Evolutionary conservation across 2,113 vertebrate species (phyloP).

Genomic region (Spizaetus ornatus): DNA sequence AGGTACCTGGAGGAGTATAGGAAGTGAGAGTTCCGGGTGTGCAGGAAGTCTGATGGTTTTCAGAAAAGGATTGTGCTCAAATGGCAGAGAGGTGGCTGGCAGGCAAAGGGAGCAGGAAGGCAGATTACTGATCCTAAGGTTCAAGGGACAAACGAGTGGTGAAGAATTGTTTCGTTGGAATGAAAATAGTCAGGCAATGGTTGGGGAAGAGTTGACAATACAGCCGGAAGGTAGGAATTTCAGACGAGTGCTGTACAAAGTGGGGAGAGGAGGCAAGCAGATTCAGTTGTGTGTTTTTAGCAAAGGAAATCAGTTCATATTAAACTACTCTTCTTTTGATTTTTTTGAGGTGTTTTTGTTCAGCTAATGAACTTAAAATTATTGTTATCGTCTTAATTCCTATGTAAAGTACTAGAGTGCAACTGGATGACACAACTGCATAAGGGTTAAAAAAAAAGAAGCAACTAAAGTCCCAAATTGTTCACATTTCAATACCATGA

Average conservation of each 20-base stretch:
- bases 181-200: neutral
- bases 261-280: neutral
- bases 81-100: neutral
- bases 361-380: neutral
- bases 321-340: neutral
- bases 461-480: neutral
- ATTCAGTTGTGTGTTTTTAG: neutral
- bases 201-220: neutral
- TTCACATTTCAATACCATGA: neutral
- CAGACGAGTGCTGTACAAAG: neutral
- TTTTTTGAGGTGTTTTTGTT: neutral
- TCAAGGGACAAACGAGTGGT: neutral
- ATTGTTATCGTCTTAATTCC: neutral
- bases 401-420: neutral
- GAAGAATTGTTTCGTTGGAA: neutral
- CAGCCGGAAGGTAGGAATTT: neutral
- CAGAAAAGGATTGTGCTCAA: neutral
- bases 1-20: neutral
- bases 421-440: neutral
- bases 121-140: neutral
- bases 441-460: neutral
- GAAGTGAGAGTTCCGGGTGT: neutral
- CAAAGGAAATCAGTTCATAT: neutral
- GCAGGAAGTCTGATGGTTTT: neutral
- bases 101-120: neutral